Base-by-base conservation (phyloP, 2,797 vertebrate species). In the Sebastes diploproa region DNA sequence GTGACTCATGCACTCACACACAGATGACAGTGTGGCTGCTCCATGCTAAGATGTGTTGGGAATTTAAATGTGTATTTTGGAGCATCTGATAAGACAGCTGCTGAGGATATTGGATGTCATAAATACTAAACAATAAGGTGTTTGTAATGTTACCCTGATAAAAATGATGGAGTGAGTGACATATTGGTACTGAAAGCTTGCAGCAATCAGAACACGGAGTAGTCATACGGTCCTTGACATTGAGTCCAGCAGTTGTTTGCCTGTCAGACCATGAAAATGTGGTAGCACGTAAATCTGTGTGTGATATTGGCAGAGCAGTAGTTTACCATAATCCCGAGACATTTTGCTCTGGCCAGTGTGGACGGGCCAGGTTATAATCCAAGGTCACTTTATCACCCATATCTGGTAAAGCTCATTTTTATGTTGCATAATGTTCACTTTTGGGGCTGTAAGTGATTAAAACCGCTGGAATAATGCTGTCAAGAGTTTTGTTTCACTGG, bases 321-420 rank as follows among this genome's bases (percentile, higher is more conserved):
- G 76, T 92, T 91, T 87, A 76, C 65, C 52, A 84, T 93, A 92
- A 90, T 92, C 89, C 90, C 82, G 72, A 87, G 75, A 85, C 67
- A 76, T 22, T 88, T 82, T 18, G 86, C 86, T 77, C 27, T 72
- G 81, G 80, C 86, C 64, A 81, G 64, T 34, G 20, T 72, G 71
- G 66, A 60, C 23, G 30, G 70, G 62, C 29, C 70, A 50, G 61
- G 75, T 77, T 84, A 78, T 92, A 92, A 94, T 94, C 88, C 92
- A 90, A 89, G 86, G 89, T 91, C 90, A 78, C 77, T 86, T 78
- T 76, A 79, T 81, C 66, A 82, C 14, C 46, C 72, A 29, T 59
- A 27, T 55, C 25, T 50, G 42, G 25, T 65, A 68, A 42, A 62
- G 58, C 34, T 65, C 30, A 46, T 79, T 60, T 60, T 71, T 34